Base-by-base conservation (phyloP, 1,140 invertebrate species). In the Caenorhabditis latens region DNA sequence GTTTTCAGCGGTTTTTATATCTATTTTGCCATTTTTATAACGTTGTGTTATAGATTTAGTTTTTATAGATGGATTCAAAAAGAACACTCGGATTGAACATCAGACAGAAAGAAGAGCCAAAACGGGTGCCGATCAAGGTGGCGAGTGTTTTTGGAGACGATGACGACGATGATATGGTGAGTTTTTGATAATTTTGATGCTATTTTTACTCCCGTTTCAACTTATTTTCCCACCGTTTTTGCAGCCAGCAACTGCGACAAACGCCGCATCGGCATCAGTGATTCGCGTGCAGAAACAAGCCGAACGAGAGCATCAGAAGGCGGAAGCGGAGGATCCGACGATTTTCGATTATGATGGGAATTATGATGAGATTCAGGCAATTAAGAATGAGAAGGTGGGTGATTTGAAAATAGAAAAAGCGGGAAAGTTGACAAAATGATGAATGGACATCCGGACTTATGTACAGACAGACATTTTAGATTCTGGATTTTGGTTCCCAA, bases 331-430 rank as follows among this genome's bases (percentile, higher is more conserved):
- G 63, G 89, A 90, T 86, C 89, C 89, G 43, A 65, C 71, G 16
- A 87, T 90, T 79, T 90, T 89, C 83, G 89, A 90, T 48, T 90
- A 90, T 50, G 89, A 90, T 79, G 87, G 19, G 19, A 86, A 42
- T 63, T 88, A 89, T 21, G 89, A 90, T 11, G 61, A 89, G n/a
- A 86, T 83, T 84, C 61, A 90, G 63, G 86, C 67, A 24, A 58
- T 83, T 24, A 89, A 89, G 61, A 88, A 85, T 63, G 63, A 88
- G 43, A 86, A 88, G 46, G 84, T 86, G 0, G 32, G 63, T 14
- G 0, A 21, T n/a, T 16, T 58, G 6, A 7, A 32, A 9, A 53
- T 53, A 9, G 32, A 32, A 32, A 32, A 32, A 32, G 1, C 32
- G 32, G 32, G 2, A 2, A 32, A 32, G 2, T 32, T 32, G 32